Evolutionary conservation across 2,888 invertebrate species (phyloP).

Genomic region (Dorcus parallelipipedus): DNA sequence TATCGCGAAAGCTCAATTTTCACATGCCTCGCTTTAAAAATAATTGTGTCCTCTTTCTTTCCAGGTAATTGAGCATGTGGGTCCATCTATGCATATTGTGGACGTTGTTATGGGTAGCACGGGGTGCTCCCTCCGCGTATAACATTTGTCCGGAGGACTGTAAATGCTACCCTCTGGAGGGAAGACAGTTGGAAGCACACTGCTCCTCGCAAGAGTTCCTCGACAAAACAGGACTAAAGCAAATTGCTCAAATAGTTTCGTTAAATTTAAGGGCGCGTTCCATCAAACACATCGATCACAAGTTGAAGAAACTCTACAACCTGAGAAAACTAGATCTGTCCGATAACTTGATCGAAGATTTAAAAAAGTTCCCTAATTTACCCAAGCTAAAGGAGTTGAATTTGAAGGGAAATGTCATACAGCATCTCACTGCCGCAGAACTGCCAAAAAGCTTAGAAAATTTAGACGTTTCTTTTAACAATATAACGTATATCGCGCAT

Average conservation of each 20-base stretch:
- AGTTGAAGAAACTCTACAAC: conserved; percentile 40
- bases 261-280: conserved; percentile 36
- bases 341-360: conserved; percentile 30
- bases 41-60: conserved; percentile 1
- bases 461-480: conserved; percentile 62
- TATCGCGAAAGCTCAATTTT: neutral
- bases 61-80: conserved; percentile 21
- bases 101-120: conserved; percentile 20
- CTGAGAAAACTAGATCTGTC: conserved; percentile 39
- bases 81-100: conserved; percentile 15
- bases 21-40: too few species aligned
- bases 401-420: conserved; percentile 38
- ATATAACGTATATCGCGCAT: conserved; percentile 55
- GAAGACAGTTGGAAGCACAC: conserved; percentile 63
- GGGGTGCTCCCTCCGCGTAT: conserved; percentile 31
- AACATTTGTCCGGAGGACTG: conserved; percentile 54
- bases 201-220: conserved; percentile 71
- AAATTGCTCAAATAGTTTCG: conserved; percentile 34
- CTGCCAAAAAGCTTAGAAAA: conserved; percentile 40
- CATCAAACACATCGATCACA: conserved; percentile 36
- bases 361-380: conserved; percentile 30
- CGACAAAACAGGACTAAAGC: conserved; percentile 54
- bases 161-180: conserved; percentile 61
- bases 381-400: conserved; percentile 38
- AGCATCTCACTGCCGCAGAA: conserved; percentile 32